These are phyloP conservation scores for Tyria jacobaeae DNA, from an alignment of 2,888 invertebrate species.

Conservation along the genomic window DNA sequence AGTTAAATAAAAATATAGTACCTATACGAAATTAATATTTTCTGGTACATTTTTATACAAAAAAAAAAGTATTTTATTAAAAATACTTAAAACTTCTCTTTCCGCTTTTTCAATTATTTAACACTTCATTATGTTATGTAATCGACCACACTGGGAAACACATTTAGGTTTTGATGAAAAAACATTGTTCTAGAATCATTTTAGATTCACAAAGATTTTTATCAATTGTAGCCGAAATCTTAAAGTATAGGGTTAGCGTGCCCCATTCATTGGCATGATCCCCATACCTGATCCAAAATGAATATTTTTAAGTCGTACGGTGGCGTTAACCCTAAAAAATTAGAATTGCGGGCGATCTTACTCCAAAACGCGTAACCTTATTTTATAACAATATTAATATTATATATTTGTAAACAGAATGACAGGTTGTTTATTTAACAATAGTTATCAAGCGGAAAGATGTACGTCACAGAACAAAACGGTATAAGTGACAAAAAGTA, in stretches of 20 bases:
- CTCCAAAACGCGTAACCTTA: background rate
- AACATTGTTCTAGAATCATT: too few species aligned
- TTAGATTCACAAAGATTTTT: too few species aligned
- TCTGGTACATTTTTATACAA: background rate
- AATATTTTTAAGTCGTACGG: background rate
- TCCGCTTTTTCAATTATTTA: background rate
- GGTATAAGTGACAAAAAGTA: constrained; percentile 10
- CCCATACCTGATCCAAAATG: background rate
- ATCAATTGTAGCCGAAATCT: background rate
- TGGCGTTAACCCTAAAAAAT: background rate
- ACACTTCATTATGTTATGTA: background rate
- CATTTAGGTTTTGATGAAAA: too few species aligned
- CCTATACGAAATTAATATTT: background rate
- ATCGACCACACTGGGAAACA: background rate
- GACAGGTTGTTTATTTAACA: background rate
- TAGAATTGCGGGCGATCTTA: background rate
- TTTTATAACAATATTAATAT: background rate
- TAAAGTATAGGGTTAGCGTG: background rate
- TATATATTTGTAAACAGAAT: background rate
- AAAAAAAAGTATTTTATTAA: constrained; percentile 2
- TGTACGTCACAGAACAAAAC: constrained; percentile 4
- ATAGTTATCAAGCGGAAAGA: constrained; percentile 6
- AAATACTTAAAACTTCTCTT: constrained; percentile 1
- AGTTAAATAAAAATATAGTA: constrained; percentile 25
- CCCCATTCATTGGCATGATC: too few species aligned